Conservation (phyloP, 2,113 vertebrate species). For the Eurypyga helias region DNA sequence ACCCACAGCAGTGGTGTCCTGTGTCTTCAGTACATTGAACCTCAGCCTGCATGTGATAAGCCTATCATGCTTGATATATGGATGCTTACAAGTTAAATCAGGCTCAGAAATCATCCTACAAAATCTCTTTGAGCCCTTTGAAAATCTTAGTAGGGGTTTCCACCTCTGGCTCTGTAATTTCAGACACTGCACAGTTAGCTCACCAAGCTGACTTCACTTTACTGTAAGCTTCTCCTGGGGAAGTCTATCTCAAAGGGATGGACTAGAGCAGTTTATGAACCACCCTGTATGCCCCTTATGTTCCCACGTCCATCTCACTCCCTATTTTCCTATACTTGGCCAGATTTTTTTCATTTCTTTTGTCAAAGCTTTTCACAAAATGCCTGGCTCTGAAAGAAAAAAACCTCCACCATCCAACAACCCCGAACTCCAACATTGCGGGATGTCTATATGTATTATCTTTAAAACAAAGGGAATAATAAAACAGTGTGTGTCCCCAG, state of each 20-base stretch:
- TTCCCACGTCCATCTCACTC: neutral
- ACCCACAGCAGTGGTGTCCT: fast-evolving
- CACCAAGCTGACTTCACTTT: neutral
- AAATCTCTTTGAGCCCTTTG: neutral
- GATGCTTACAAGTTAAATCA: neutral
- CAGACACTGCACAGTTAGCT: neutral
- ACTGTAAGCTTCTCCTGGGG: neutral
- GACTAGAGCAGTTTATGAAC: neutral
- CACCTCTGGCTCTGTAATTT: neutral
- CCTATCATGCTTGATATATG: neutral
- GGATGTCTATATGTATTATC: neutral
- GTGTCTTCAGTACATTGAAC: neutral
- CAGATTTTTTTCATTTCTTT: neutral
- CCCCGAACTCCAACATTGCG: neutral
- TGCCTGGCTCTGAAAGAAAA: neutral
- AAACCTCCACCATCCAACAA: neutral
- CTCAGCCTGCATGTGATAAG: neutral
- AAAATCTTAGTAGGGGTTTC: neutral
- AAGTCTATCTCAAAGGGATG: neutral
- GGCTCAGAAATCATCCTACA: neutral
- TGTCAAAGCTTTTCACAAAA: neutral
- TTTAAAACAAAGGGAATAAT: neutral
- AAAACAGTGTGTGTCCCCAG: neutral
- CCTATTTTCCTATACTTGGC: neutral
- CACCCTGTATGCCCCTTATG: neutral